Base-by-base conservation (phyloP, 2,113 vertebrate species). In the Ammodytes marinus region DNA sequence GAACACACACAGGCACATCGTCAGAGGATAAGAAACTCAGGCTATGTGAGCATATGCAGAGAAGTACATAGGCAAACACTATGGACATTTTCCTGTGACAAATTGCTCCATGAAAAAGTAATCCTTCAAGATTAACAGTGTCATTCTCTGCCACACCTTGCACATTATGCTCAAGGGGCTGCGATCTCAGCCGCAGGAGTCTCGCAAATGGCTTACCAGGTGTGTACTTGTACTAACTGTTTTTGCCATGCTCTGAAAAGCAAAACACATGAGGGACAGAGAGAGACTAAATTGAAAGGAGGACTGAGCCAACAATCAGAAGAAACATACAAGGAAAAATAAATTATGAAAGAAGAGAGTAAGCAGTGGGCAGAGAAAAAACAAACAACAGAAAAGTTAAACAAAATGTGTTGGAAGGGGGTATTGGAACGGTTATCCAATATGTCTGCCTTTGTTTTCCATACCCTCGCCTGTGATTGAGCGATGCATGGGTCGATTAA, bases 61-160 rank as follows among this genome's bases (percentile, higher is more conserved):
- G 58, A 27, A 87, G 79, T 79, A 84, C 74, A 90, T 83, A 78
- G 77, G 76, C 71, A 78, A 88, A 88, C 74, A 63, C 80, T 85
- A 86, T 67, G 79, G 89, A 89, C 85, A 27, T 90, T 87, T 69
- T 77, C 59, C 67, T 61, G 74, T 91, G 86, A 91, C 84, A 90
- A 88, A 92, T 90, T 84, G 79, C 88, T 88, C 80, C 84, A 86
- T 83, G 78, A 89, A 86, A 90, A 91, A 88, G 89, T 91, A 86
- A 92, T 90, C 91, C 88, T 91, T 88, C 89, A 90, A 91, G 91
- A 92, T 91, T 92, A 93, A 88, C 90, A 88, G 85, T 88, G 91
- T 87, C 87, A 85, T 88, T 90, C 82, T 85, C 60, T 71, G 87
- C 82, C 89, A 90, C 87, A 88, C 88, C 90, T 90, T 83, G 74